Evolutionary conservation across 2,113 vertebrate species (phyloP).

Genomic region (Forbesichthys agassizii): DNA sequence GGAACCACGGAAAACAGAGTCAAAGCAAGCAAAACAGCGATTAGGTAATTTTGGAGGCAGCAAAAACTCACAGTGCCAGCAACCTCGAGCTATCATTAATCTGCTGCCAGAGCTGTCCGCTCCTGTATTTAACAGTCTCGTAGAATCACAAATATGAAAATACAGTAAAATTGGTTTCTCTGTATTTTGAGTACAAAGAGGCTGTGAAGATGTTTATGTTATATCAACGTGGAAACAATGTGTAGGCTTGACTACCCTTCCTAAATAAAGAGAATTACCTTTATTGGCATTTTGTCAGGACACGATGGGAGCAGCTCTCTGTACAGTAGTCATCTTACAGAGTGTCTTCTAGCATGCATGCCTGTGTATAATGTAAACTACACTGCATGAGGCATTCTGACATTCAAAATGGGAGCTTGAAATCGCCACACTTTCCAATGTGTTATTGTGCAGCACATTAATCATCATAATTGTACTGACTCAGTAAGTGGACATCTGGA

Average conservation of each 20-base stretch:
- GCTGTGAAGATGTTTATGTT: constrained; percentile 48
- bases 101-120: constrained; percentile 27
- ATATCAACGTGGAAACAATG: constrained; percentile 67
- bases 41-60: background rate
- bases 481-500: background rate
- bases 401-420: background rate
- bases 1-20: too few species aligned
- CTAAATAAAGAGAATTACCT: constrained; percentile 30
- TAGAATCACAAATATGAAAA: constrained; percentile 40
- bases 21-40: constrained; percentile 12
- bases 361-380: background rate
- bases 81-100: constrained; percentile 26
- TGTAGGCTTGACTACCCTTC: constrained; percentile 38
- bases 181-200: constrained; percentile 36
- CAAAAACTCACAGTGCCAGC: background rate
- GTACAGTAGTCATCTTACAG: background rate
- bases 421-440: background rate
- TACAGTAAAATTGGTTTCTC: constrained; percentile 4
- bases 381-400: background rate
- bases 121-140: constrained; percentile 11
- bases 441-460: background rate
- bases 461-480: background rate
- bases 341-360: background rate
- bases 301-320: constrained; percentile 21
- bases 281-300: constrained; percentile 22